Evolutionary conservation across 2,797 vertebrate genomes (phyloP).

Genomic region (Centropyge bicolor): DNA sequence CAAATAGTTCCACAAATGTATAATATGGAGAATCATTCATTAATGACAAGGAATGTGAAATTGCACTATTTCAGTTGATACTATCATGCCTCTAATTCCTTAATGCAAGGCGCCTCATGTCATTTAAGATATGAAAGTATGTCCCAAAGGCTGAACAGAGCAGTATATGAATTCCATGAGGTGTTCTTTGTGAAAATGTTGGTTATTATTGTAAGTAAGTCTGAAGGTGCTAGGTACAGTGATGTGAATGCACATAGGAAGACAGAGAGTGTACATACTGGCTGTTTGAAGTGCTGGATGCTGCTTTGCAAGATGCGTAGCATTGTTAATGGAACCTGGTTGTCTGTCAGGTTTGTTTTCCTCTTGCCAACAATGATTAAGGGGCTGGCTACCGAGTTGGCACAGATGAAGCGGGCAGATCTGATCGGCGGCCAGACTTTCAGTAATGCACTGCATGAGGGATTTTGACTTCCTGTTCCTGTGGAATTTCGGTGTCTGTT

Average conservation of each 20-base stretch:
- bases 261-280: conserved; percentile 20
- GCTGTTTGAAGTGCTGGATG: conserved; percentile 40
- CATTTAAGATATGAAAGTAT: conserved; percentile 43
- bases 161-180: conserved; percentile 52
- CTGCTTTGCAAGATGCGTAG: conserved; percentile 59
- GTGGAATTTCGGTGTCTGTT: conserved; percentile 64
- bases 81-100: conserved; percentile 69
- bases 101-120: conserved; percentile 66
- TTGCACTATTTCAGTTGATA: conserved; percentile 81
- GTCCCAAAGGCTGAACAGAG: conserved; percentile 61
- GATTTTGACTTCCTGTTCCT: conserved; percentile 65
- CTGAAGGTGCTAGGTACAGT: conserved; percentile 49
- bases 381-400: conserved; percentile 74
- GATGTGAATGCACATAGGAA: conserved; percentile 49
- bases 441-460: conserved; percentile 62
- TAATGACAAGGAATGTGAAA: conserved; percentile 82
- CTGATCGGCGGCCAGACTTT: conserved; percentile 54
- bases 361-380: conserved; percentile 73
- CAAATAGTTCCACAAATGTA: conserved; percentile 73
- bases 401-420: conserved; percentile 45
- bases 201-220: conserved; percentile 34
- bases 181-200: conserved; percentile 52
- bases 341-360: conserved; percentile 18
- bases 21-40: conserved; percentile 58
- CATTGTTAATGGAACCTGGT: conserved; percentile 47